Conservation (phyloP, 2,113 vertebrate genomes). For the Phrynocephalus versicolor region DNA sequence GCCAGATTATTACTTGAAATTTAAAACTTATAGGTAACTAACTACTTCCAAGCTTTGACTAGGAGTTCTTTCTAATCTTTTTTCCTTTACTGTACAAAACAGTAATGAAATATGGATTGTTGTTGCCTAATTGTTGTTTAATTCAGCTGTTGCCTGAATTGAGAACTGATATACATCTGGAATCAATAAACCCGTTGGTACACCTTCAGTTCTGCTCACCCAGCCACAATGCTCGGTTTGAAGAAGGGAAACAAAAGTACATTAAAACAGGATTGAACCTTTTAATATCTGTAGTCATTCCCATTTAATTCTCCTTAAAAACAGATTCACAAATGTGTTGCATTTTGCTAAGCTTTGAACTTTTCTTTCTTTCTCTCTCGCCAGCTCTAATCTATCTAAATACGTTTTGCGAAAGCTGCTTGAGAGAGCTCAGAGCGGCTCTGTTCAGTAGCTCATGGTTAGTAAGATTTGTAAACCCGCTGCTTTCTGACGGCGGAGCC, state of each 20-base stretch:
- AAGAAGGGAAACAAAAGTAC: neutral
- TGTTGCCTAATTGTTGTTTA: neutral
- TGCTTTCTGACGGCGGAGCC: neutral
- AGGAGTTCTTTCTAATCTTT: too few relatives aligned
- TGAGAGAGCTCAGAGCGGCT: neutral
- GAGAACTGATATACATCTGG: neutral
- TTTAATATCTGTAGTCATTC: neutral
- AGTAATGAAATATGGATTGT: too few relatives aligned
- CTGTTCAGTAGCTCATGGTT: neutral
- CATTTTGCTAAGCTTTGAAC: neutral
- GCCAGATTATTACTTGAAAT: too few relatives aligned
- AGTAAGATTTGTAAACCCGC: neutral
- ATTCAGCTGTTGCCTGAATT: too few relatives aligned
- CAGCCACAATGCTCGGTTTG: too few relatives aligned
- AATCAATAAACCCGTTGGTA: neutral
- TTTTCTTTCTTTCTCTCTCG: neutral
- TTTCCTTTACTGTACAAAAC: too few relatives aligned
- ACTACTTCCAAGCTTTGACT: too few relatives aligned
- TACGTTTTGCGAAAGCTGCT: neutral
- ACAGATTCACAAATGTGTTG: neutral
- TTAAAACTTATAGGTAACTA: too few relatives aligned
- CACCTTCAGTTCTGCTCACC: neutral
- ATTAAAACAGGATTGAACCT: neutral
- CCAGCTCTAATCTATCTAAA: slow-evolving; percentile 10
- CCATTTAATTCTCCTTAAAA: neutral